Conservation (phyloP, 2,888 invertebrate species). For the Unio pictorum region DNA sequence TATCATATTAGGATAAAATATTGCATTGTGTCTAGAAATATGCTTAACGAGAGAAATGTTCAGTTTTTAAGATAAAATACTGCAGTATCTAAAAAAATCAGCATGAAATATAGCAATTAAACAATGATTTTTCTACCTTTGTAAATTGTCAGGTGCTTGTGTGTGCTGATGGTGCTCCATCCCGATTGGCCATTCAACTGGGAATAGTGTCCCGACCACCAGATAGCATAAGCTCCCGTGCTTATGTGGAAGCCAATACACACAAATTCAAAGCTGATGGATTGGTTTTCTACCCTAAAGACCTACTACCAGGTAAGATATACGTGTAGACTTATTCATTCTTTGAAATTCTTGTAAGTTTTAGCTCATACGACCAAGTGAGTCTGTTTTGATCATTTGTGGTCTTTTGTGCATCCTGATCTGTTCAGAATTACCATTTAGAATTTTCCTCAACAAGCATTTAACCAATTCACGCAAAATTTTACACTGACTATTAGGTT, state of each 20-base stretch:
- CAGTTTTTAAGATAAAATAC: neutral
- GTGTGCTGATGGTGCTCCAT: conserved; percentile 62
- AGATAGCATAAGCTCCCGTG: conserved; percentile 53
- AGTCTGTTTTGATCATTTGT: too few species aligned
- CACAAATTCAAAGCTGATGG: conserved; percentile 64
- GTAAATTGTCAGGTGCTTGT: conserved; percentile 47
- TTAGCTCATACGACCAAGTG: too few species aligned
- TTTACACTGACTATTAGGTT: too few species aligned
- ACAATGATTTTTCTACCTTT: neutral
- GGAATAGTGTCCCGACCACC: conserved; percentile 57
- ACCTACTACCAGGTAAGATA: conserved; percentile 53
- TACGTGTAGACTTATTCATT: neutral
- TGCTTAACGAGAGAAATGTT: neutral
- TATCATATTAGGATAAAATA: too few species aligned
- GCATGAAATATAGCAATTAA: too few species aligned
- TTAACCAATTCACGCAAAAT: too few species aligned
- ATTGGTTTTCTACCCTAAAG: conserved; percentile 58
- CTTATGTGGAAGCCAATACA: conserved; percentile 57
- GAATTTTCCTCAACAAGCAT: too few species aligned
- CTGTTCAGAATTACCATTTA: too few species aligned
- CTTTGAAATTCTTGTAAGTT: too few species aligned
- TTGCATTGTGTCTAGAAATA: neutral
- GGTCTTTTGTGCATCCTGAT: too few species aligned
- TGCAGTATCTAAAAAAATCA: neutral
- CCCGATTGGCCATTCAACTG: conserved; percentile 55